Evolutionary conservation across 2,797 vertebrate species (phyloP), one percentile per base, ranked within the genome.

Genomic region (Typhlichthys eigenmanni): DNA sequence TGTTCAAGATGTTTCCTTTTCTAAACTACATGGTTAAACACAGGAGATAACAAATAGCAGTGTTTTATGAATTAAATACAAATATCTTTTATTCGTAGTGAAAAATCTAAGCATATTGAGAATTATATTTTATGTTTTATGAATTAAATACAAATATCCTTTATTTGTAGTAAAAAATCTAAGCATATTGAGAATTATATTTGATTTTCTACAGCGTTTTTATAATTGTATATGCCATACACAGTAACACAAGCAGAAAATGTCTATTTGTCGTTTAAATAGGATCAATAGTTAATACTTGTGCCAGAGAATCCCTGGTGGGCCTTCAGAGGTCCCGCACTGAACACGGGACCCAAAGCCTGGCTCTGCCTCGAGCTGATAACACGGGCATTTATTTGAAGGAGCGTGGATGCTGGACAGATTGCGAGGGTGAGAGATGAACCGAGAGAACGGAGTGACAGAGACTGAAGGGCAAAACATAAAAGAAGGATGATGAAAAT

Each of bases 311-410:
- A 60, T 46, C 45, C 64, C 68, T 34, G 51, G 51, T 48, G 58
- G 57, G 69, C 77, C 58, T 10, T 16, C 13, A 76, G 71, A 75
- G 74, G 73, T 78, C 75, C 74, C 79, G 82, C 62, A 74, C 78
- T 53, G 68, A 81, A 84, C 80, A 72, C 85, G 80, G 72, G 52
- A 75, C 72, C 81, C 71, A 68, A 43, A 86, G 85, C 83, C 11
- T 24, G 60, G 38, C 38, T 79, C 87, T 88, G 86, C 56, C 58
- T 45, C 54, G 55, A 3, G 71, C 80, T 77, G 86, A 88, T 89
- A 89, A 89, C 84, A 71, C 16, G 24, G 72, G 24, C 24, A 78
- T 68, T 75, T 81, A 58, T 80, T 80, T 67, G 62, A 76, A 83
- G 62, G 52, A 79, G 80, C 73, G 77, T 71, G 68, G 72, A 74